These are phyloP conservation scores for Xenotilapia leptura DNA, from an alignment of 2,113 vertebrate genomes.

Conservation along the genomic window DNA sequence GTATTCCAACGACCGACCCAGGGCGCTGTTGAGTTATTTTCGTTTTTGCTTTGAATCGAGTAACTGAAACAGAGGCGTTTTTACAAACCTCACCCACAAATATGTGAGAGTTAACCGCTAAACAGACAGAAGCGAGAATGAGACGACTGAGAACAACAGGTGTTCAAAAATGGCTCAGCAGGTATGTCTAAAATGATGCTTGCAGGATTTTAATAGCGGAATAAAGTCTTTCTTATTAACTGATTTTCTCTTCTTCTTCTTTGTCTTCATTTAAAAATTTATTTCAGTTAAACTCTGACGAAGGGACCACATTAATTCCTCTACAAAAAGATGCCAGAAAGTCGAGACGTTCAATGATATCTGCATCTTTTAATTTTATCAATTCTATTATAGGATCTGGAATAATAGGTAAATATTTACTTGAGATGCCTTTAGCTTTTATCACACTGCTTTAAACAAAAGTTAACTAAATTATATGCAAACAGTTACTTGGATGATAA, in stretches of 20 bases:
- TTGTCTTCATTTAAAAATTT: neutral
- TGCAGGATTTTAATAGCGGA: neutral
- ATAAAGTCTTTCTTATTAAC: neutral
- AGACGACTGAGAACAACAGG: neutral
- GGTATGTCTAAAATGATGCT: slow-evolving; percentile 9
- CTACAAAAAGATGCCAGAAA: slow-evolving; percentile 40
- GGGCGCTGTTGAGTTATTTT: slow-evolving; percentile 11
- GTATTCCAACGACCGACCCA: neutral
- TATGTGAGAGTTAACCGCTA: neutral
- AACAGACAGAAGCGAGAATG: neutral
- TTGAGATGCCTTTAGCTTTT: neutral
- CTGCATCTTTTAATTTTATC: slow-evolving; percentile 89
- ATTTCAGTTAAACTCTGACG: slow-evolving; percentile 56
- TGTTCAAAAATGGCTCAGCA: slow-evolving; percentile 39
- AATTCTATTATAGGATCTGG: slow-evolving; percentile 95
- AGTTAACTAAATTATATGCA: neutral
- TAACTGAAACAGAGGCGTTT: neutral
- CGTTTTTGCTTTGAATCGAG: neutral
- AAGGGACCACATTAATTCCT: slow-evolving; percentile 67
- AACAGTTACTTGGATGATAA: neutral
- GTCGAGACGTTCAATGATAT: slow-evolving; percentile 61
- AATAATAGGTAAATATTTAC: slow-evolving; percentile 77
- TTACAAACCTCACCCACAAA: neutral
- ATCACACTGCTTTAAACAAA: neutral
- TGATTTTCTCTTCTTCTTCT: neutral